Conservation (phyloP, 2,888 invertebrate genomes). For the Alcis repandata region DNA sequence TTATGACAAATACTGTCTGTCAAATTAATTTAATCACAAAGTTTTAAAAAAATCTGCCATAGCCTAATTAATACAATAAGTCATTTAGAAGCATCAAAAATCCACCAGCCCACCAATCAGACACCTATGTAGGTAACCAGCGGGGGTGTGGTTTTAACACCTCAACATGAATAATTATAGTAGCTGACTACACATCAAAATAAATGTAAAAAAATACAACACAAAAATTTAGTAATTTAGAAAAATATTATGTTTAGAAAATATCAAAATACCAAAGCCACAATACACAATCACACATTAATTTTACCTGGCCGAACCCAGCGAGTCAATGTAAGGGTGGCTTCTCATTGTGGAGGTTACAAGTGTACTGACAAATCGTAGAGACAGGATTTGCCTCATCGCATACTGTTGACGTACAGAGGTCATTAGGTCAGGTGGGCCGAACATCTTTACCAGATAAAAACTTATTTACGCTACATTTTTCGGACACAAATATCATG, state of each 20-base stretch:
- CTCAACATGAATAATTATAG: background rate
- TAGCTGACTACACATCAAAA: background rate
- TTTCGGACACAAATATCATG: slow-evolving; percentile 25
- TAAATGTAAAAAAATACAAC: background rate
- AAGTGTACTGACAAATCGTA: slow-evolving; percentile 78
- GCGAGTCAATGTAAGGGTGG: slow-evolving; percentile 80
- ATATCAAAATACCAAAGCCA: slow-evolving; percentile 47
- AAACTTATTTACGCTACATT: slow-evolving; percentile 26
- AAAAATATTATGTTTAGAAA: slow-evolving; percentile 7
- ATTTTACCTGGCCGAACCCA: slow-evolving; percentile 83
- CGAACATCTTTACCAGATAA: slow-evolving; percentile 32
- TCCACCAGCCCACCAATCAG: too few relatives aligned
- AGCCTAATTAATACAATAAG: too few relatives aligned
- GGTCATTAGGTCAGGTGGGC: slow-evolving; percentile 73
- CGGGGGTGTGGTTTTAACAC: background rate
- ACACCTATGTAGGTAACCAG: too few relatives aligned
- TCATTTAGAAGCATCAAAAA: too few relatives aligned
- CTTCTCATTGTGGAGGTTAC: slow-evolving; percentile 84
- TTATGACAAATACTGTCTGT: background rate
- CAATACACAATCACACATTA: slow-evolving; percentile 51
- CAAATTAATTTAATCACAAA: background rate
- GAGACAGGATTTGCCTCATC: slow-evolving; percentile 82
- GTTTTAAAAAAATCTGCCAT: too few relatives aligned
- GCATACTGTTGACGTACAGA: slow-evolving; percentile 82
- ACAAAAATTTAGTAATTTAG: slow-evolving; percentile 3